These are phyloP conservation scores for Andrena praecox DNA, from an alignment of 2,888 invertebrate genomes.

Conservation along the genomic window DNA sequence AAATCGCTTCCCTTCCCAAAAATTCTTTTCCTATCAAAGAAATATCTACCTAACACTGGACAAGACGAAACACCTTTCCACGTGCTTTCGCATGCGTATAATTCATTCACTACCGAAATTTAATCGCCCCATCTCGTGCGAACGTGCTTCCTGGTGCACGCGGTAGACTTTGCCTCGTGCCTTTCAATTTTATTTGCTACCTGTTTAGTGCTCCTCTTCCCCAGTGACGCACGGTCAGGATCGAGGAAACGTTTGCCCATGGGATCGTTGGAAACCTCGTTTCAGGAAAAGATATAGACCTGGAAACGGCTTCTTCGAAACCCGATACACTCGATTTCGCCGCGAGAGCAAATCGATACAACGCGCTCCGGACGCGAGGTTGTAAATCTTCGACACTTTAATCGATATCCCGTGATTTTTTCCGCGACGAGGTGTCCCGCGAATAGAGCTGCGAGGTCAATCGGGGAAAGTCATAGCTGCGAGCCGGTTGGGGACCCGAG, in stretches of 20 bases:
- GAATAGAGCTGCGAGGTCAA: slow-evolving; percentile 52
- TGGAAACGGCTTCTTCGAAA: slow-evolving; percentile 8
- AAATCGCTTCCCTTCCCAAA: too few relatives aligned
- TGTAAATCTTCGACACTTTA: slow-evolving; percentile 8
- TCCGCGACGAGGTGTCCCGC: slow-evolving; percentile 18
- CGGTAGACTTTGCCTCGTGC: not conserved
- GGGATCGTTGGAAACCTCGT: slow-evolving; percentile 6
- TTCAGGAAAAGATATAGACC: not conserved
- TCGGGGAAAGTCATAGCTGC: slow-evolving; percentile 62
- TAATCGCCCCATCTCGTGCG: too few relatives aligned
- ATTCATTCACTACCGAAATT: too few relatives aligned
- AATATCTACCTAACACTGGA: too few relatives aligned
- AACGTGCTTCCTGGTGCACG: too few relatives aligned
- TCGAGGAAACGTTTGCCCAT: not conserved
- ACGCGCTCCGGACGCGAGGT: not conserved
- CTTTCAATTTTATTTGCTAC: slow-evolving; percentile 31
- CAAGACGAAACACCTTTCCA: too few relatives aligned
- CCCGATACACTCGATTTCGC: slow-evolving; percentile 13
- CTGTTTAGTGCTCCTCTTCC: not conserved
- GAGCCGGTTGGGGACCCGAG: slow-evolving; percentile 39
- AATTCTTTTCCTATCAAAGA: too few relatives aligned
- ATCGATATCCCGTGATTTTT: slow-evolving; percentile 41
- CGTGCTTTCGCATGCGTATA: too few relatives aligned
- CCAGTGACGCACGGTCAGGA: not conserved
- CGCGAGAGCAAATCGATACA: not conserved